Conservation (phyloP, 1,140 invertebrate species). For the Calephelis virginiensis region DNA sequence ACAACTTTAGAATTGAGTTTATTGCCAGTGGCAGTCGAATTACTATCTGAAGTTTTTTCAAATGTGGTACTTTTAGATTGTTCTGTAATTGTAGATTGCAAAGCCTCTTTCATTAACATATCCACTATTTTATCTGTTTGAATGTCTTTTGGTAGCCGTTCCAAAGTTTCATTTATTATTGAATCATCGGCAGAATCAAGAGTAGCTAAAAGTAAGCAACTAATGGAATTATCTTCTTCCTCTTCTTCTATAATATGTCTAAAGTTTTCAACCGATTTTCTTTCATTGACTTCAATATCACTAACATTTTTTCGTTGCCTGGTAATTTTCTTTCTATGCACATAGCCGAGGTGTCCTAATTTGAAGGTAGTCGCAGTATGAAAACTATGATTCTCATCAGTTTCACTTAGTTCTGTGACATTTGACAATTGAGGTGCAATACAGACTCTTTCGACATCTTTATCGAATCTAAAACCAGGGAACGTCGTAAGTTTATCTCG, state of each 20-base stretch:
- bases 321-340: conserved; percentile 27
- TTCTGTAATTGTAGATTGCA: conserved; percentile 31
- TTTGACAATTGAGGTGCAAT: conserved; percentile 42
- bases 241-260: conserved; percentile 25
- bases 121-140: conserved; percentile 49
- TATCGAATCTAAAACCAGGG: conserved; percentile 40
- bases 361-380: conserved; percentile 32
- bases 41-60: not conserved
- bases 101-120: conserved; percentile 49
- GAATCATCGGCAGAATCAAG: conserved; percentile 49
- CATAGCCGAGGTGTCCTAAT: conserved; percentile 36
- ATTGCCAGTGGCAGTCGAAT: not conserved
- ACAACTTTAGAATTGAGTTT: not conserved
- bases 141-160: conserved; percentile 43
- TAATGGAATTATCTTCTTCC: conserved; percentile 41
- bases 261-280: conserved; percentile 3
- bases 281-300: conserved; percentile 14
- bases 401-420: conserved; percentile 48
- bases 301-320: conserved; percentile 25
- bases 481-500: conserved; percentile 48
- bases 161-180: conserved; percentile 49
- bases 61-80: conserved; percentile 1
- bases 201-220: conserved; percentile 47
- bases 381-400: conserved; percentile 33
- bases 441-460: conserved; percentile 40